Conservation (phyloP, 2,888 invertebrate species). For the Anthrax anthrax region DNA sequence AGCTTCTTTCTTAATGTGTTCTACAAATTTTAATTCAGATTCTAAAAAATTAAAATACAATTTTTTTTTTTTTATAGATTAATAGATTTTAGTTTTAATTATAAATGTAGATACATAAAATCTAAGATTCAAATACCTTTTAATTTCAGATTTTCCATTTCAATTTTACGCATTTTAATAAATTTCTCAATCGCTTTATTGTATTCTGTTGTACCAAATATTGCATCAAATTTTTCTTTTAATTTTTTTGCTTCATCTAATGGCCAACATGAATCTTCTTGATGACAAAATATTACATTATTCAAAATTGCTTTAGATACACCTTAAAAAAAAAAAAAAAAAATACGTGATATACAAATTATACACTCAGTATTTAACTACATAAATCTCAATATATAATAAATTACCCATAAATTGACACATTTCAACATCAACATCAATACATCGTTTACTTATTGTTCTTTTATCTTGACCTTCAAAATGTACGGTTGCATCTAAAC, state of each 20-base stretch:
- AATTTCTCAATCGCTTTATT: slow-evolving; percentile 75
- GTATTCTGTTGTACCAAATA: slow-evolving; percentile 89
- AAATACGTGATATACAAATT: too few species aligned
- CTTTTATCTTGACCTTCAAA: slow-evolving; percentile 37
- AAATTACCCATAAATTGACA: slow-evolving; percentile 39
- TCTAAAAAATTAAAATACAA: slow-evolving; percentile 23
- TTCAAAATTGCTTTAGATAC: slow-evolving; percentile 90
- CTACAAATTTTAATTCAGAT: slow-evolving; percentile 37
- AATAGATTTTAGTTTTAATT: not conserved
- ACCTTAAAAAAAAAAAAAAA: slow-evolving; percentile 26
- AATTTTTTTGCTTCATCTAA: slow-evolving; percentile 84
- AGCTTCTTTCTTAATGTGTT: slow-evolving; percentile 45
- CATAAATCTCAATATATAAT: not conserved
- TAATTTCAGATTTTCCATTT: slow-evolving; percentile 35
- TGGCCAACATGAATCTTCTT: slow-evolving; percentile 97
- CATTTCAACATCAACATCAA: slow-evolving; percentile 60
- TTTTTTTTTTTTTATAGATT: not conserved
- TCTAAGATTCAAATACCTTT: slow-evolving; percentile 38
- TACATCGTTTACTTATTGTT: slow-evolving; percentile 51
- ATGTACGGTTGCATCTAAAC: slow-evolving; percentile 50
- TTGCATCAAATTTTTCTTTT: slow-evolving; percentile 93
- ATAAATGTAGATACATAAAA: not conserved
- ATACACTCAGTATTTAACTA: not conserved
- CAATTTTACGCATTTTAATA: slow-evolving; percentile 46
- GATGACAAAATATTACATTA: slow-evolving; percentile 97